A percentile compares a stretch with the other conserved stretches of the same genome.
Evolutionary conservation across 2,797 vertebrate species (phyloP).

Genomic region (Microchirus variegatus): DNA sequence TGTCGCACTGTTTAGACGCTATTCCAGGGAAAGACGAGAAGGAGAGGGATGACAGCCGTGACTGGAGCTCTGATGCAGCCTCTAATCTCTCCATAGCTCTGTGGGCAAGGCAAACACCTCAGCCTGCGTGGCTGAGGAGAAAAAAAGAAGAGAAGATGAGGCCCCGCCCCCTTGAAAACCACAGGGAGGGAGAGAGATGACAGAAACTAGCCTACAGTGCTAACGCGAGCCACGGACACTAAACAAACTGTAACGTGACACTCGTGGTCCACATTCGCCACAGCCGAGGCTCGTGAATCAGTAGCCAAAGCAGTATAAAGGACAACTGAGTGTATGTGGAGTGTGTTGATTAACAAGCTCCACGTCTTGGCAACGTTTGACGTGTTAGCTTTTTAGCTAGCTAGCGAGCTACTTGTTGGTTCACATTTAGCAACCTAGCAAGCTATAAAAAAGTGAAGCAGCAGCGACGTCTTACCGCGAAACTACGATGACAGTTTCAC

Average conservation of each 20-base stretch:
- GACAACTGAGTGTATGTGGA: neutral
- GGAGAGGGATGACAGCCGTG: conserved; percentile 83
- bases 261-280: fast-evolving
- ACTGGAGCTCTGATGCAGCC: conserved; percentile 80
- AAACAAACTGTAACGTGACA: conserved; percentile 14
- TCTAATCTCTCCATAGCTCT: conserved; percentile 81
- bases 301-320: fast-evolving
- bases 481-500: neutral
- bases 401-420: no score
- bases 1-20: conserved; percentile 76
- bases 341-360: neutral
- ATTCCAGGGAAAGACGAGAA: conserved; percentile 84
- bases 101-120: conserved; percentile 65
- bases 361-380: neutral
- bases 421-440: conserved; percentile 5
- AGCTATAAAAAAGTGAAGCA: conserved; percentile 12
- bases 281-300: neutral
- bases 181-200: conserved; percentile 26
- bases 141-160: conserved; percentile 24
- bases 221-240: conserved; percentile 2
- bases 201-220: conserved; percentile 14
- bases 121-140: conserved; percentile 47
- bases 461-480: conserved; percentile 40
- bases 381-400: no score
- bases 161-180: conserved; percentile 65